Evolutionary conservation across 2,797 vertebrate species (phyloP).

Genomic region (Ctenochaetus hawaiiensis): DNA sequence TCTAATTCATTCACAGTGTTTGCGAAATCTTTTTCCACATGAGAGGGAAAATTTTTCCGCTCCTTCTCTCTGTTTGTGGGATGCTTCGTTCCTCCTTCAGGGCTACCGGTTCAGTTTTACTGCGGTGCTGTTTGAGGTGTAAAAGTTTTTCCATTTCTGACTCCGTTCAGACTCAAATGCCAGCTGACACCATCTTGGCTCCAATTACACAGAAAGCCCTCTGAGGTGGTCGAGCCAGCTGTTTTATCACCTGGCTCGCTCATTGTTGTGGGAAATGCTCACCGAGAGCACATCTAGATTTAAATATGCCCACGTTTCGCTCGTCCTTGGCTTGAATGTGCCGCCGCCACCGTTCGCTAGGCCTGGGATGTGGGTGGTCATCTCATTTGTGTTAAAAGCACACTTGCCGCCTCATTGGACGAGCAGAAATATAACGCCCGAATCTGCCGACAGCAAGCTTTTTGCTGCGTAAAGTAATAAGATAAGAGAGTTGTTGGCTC

Average conservation of each 20-base stretch:
- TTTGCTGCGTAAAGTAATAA: constrained; percentile 67
- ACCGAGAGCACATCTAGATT: constrained; percentile 55
- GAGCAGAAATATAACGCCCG: constrained; percentile 55
- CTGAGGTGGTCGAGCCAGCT: constrained; percentile 26
- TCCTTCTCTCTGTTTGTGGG: neutral
- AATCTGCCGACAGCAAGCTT: constrained; percentile 56
- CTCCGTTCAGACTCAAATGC: constrained; percentile 22
- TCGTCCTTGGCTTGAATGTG: constrained; percentile 48
- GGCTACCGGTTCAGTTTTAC: neutral
- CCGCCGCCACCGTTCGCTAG: neutral
- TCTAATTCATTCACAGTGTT: neutral
- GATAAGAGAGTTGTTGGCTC: constrained; percentile 75
- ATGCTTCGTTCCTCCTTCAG: constrained; percentile 1
- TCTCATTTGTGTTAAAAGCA: constrained; percentile 76
- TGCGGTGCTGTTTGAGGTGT: constrained; percentile 48
- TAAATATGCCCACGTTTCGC: constrained; percentile 46
- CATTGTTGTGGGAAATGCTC: constrained; percentile 39
- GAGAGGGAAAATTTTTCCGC: neutral
- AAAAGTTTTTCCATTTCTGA: constrained; percentile 31
- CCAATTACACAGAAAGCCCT: constrained; percentile 40
- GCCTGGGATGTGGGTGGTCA: constrained; percentile 38
- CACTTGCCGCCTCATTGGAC: constrained; percentile 43
- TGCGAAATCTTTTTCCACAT: constrained; percentile 5
- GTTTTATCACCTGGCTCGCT: constrained; percentile 53
- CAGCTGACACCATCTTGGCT: constrained; percentile 36